Conservation (phyloP, 2,888 invertebrate species). For the Ceraclea dissimilis region DNA sequence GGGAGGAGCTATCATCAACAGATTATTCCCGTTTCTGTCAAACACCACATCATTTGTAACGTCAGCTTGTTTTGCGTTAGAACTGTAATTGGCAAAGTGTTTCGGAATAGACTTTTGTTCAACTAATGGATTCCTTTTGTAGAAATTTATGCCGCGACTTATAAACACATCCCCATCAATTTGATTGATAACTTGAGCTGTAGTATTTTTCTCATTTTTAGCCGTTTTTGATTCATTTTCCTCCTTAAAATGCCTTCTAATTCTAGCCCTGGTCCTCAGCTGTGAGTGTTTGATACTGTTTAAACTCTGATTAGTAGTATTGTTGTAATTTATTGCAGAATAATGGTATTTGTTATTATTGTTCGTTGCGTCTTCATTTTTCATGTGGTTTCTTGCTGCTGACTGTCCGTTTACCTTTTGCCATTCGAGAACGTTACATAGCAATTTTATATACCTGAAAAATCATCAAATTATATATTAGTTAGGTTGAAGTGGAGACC, state of each 20-base stretch:
- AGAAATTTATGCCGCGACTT: slow-evolving; percentile 6
- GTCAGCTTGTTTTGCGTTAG: slow-evolving; percentile 8
- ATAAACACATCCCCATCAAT: slow-evolving; percentile 12
- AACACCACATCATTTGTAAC: slow-evolving; percentile 40
- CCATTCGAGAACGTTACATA: slow-evolving; percentile 84
- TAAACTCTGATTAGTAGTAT: slow-evolving; percentile 27
- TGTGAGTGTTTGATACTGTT: slow-evolving; percentile 23
- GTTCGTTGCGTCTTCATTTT: slow-evolving; percentile 39
- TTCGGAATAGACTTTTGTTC: slow-evolving; percentile 9
- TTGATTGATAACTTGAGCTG: slow-evolving; percentile 6
- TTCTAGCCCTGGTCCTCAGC: slow-evolving; percentile 18
- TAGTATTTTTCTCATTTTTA: slow-evolving; percentile 5
- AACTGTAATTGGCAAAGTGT: background rate
- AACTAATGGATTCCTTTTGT: background rate
- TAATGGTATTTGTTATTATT: slow-evolving; percentile 30
- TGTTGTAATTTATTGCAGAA: slow-evolving; percentile 19
- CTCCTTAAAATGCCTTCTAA: slow-evolving; percentile 14
- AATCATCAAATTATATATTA: too few relatives aligned
- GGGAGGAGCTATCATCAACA: slow-evolving; percentile 63
- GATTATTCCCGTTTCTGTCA: slow-evolving; percentile 58
- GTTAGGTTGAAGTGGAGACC: too few relatives aligned
- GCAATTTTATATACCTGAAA: slow-evolving; percentile 74
- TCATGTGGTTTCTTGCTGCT: slow-evolving; percentile 40
- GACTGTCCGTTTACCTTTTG: slow-evolving; percentile 49
- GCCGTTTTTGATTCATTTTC: slow-evolving; percentile 10